Evolutionary conservation across 2,888 invertebrate genomes (phyloP).

Genomic region (Urechis unicinctus): DNA sequence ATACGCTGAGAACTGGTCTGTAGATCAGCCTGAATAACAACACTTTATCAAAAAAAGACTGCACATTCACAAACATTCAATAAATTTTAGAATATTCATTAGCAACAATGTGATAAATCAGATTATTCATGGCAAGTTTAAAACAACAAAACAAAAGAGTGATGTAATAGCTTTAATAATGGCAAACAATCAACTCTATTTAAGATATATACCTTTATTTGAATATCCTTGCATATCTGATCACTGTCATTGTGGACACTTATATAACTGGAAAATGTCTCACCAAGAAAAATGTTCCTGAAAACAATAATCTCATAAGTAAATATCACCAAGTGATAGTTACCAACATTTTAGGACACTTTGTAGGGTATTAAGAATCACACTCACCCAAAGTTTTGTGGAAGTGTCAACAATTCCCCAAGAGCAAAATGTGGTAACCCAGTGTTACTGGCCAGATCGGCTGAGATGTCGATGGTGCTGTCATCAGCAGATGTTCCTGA

Average conservation of each 20-base stretch:
- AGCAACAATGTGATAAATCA: too few species aligned
- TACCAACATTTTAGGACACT: too few species aligned
- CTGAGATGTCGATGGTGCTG: conserved; percentile 65
- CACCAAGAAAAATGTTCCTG: conserved; percentile 91
- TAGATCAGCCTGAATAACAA: conserved; percentile 67
- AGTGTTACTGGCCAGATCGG: conserved; percentile 76
- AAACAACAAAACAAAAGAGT: too few species aligned
- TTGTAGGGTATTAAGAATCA: neutral
- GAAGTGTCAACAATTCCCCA: conserved; percentile 84
- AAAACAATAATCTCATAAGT: conserved; percentile 22
- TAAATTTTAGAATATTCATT: too few species aligned
- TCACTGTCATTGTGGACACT: conserved; percentile 93
- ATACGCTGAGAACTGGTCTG: conserved; percentile 87
- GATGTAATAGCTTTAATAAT: too few species aligned
- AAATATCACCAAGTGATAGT: neutral
- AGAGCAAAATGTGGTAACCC: conserved; percentile 62
- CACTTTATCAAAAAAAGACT: neutral
- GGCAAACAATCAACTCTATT: neutral
- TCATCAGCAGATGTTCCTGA: conserved; percentile 78
- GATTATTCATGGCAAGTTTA: too few species aligned
- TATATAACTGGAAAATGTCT: conserved; percentile 96
- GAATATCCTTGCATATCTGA: conserved; percentile 74
- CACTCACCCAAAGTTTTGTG: conserved; percentile 87
- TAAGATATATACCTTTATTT: conserved; percentile 62
- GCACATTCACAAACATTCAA: neutral